Base-by-base conservation (phyloP, 1,140 invertebrate genomes). In the Danaus plexippus region DNA sequence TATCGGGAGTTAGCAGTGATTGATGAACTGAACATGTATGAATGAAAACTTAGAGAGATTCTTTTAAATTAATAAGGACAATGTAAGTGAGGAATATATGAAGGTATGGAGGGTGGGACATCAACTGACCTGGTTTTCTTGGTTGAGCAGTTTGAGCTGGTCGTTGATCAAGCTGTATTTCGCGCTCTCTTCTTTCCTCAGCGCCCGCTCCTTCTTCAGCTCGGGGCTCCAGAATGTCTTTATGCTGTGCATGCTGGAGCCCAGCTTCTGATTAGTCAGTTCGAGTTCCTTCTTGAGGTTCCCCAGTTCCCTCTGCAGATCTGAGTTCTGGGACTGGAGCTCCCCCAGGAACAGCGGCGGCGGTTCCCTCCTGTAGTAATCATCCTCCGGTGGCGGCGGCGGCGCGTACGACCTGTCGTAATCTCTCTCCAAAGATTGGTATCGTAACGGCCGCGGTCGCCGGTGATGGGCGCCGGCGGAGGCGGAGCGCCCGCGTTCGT, bases 161-260 rank as follows among this genome's bases (percentile, higher is more conserved):
- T 99, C 97, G 79, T 97, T 98, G 85, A 99, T 96, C 70, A 98
- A 91, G 78, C 94, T 95, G 90, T 97, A 98, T 86, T 98, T 98
- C 71, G 96, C 96, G 75, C 95, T 97, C 88, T 99, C 98, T 86
- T 99, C 98, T 87, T 99, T 99, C 52, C 98, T 89, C 48, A 99
- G 80, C 10, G 97, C 96, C 57, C 98, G 88, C 88, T 99, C 98
- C 88, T 98, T 99, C 88, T 99, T 99, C 71, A 99, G 89, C 85
- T 99, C 98, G 0, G 98, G 98, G 84, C 96, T 98, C 98, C 98
- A 99, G 88, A 99, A 99, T 9, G 97, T 99, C 88, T 99, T 99
- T 79, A 99, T 99, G 86, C 96, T 97, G 88, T 99, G 97, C 97
- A 99, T 99, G 72, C 95, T 97, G 74, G 97, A 98, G 75, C 96